A percentile compares a stretch with the other conserved stretches of the same genome.
phyloP scores from a whole-genome alignment of 1,140 invertebrate genomes.

The Polyergus mexicanus region DNA sequence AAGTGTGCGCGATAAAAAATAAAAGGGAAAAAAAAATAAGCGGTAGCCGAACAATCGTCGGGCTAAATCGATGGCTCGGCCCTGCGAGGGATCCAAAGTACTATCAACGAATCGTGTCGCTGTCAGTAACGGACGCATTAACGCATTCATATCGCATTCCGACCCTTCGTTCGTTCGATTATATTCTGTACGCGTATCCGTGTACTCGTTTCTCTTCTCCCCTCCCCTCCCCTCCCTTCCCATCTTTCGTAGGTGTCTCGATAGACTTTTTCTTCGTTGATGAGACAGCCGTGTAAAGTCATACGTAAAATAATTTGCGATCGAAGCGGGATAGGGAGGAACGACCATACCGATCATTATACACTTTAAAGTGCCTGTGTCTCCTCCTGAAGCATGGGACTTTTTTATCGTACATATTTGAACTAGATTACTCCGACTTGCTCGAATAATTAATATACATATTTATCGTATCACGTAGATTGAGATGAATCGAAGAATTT shows the following conservation, averaged over 20 bases:
- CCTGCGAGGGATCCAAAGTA: constrained; percentile 72
- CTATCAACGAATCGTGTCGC: constrained; percentile 82
- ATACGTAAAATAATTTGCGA: constrained; percentile 41
- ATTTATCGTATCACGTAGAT: neutral
- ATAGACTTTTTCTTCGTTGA: constrained; percentile 39
- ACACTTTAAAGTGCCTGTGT: neutral
- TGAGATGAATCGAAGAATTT: neutral
- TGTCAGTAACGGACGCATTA: constrained; percentile 83
- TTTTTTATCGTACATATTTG: neutral
- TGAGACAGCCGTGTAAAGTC: constrained; percentile 37
- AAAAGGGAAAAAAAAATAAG: constrained; percentile 38
- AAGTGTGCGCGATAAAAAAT: constrained; percentile 45
- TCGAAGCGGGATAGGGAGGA: neutral
- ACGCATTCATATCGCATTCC: constrained; percentile 83
- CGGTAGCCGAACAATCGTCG: constrained; percentile 37
- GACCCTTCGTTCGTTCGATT: constrained; percentile 75
- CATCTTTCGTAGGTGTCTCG: constrained; percentile 58
- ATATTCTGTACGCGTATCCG: constrained; percentile 37
- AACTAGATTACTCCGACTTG: neutral
- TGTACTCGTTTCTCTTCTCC: constrained; percentile 58
- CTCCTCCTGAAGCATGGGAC: neutral
- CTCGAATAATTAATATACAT: neutral
- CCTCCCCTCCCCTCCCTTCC: constrained; percentile 51
- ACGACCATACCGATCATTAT: neutral
- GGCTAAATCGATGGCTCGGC: constrained; percentile 64